These are phyloP conservation scores for Oryzaephilus surinamensis DNA, from an alignment of 1,140 invertebrate species.

Conservation along the genomic window DNA sequence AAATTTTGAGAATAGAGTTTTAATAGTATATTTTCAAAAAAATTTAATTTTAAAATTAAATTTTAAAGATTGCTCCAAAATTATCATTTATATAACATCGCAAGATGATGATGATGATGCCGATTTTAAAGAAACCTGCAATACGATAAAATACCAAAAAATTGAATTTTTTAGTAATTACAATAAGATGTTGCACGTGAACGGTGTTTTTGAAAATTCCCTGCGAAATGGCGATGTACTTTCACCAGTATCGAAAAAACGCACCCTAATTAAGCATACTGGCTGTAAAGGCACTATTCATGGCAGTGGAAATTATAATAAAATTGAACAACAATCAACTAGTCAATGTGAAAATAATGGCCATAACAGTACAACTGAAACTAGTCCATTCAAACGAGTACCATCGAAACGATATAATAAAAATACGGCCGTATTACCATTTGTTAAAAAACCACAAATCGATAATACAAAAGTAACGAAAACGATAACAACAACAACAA, in stretches of 20 bases:
- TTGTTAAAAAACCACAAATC: too few species aligned
- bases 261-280: slow-evolving; percentile 47
- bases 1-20: too few species aligned
- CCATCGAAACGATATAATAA: slow-evolving; percentile 12
- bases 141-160: too few species aligned
- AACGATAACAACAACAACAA: not conserved
- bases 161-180: too few species aligned
- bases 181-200: not conserved
- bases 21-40: too few species aligned
- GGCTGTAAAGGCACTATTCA: slow-evolving; percentile 61
- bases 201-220: slow-evolving; percentile 51
- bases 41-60: too few species aligned
- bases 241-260: slow-evolving; percentile 45
- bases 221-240: slow-evolving; percentile 37
- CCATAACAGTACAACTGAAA: too few species aligned
- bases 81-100: too few species aligned
- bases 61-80: too few species aligned
- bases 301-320: slow-evolving; percentile 29
- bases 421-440: slow-evolving; percentile 3
- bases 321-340: not conserved
- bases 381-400: slow-evolving; percentile 15
- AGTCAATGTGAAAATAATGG: too few species aligned
- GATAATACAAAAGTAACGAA: not conserved
- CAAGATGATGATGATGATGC: too few species aligned
- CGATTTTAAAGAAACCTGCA: too few species aligned